Evolutionary conservation across 2,888 invertebrate genomes (phyloP), one percentile per base, ranked within the genome.

Genomic region (Pachliopta kotzebuea): DNA sequence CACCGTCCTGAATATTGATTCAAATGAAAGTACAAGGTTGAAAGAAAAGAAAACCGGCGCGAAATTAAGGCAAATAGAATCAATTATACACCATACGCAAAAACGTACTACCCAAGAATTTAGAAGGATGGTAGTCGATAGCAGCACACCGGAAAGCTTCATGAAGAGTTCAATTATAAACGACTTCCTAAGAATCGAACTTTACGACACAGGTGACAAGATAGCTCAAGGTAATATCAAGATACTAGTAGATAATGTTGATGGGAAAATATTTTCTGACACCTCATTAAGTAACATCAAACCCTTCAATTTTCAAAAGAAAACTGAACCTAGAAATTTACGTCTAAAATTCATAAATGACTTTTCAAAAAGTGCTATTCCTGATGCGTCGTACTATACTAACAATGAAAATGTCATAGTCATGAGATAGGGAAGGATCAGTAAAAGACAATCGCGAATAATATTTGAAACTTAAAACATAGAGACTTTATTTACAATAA

Each of bases 401-500:
- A 4, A 29, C 18, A 60, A 70, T 11, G 62, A 66, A 50, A 69
- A 63, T 56, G 71, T 73, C 49, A 21, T 73, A 6, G 63, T 73
- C 56, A 21, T 75, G 11, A 73, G 69, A 62, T 73, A 70, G 66
- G 50, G 58, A n/a, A 45, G 31, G 49, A 54, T 64, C 9, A 70
- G 61, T 63, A 74, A 72, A 74, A 76, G 81, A 82, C 65, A 69
- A 71, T 72, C 70, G 71, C 71, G 58, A 62, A 68, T 75, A 70
- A 69, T 76, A 81, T 79, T 83, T 86, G 79, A 88, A 80, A 81
- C 89, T 89, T 88, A 89, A 69, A 79, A 80, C 74, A 80, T 84
- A 84, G 72, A 78, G 71, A 63, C 71, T 73, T 87, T 90, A 90
- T 90, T 90, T 90, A 90, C 90, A 90, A 71, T 78, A 78, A 72